Percentiles rank a stretch among this genome's conserved stretches.
Evolutionary conservation across 35 echinoderm and acorn worm species (phyloP).

Genomic region (Patiria miniata): DNA sequence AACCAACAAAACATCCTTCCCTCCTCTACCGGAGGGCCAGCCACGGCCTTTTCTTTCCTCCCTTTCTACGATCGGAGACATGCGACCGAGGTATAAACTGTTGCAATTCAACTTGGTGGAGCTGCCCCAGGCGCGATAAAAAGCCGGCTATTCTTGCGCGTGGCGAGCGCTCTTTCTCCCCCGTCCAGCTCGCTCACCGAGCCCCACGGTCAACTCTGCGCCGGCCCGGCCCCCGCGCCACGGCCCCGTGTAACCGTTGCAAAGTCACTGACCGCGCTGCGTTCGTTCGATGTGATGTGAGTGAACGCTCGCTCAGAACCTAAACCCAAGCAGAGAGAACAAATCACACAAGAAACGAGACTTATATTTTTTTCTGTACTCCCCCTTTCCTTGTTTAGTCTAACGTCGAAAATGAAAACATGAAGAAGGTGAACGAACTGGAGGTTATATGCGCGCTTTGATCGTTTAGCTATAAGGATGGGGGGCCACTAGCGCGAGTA

Average conservation of each 20-base stretch:
- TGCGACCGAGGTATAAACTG: slow-evolving; percentile 17
- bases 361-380: too few relatives aligned
- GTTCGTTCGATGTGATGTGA: background rate
- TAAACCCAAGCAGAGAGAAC: background rate
- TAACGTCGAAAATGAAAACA: slow-evolving; percentile 19
- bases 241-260: too few relatives aligned
- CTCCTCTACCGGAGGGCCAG: background rate
- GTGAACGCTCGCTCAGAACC: slow-evolving; percentile 1
- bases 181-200: background rate
- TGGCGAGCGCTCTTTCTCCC: background rate
- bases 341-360: background rate
- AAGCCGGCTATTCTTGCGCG: background rate
- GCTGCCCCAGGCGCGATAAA: background rate
- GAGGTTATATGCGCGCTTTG: slow-evolving; percentile 22
- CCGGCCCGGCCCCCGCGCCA: background rate
- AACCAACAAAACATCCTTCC: background rate
- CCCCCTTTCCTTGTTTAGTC: background rate
- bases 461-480: background rate
- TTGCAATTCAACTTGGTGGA: slow-evolving; percentile 25
- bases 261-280: slow-evolving; percentile 29
- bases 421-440: slow-evolving; percentile 12
- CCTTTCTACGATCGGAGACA: background rate
- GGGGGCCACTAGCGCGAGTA: slow-evolving; percentile 1
- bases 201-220: slow-evolving; percentile 4
- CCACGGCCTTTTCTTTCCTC: background rate